Percentiles rank a stretch among this genome's conserved stretches.
These are phyloP conservation scores for Urocitellus parryii DNA, from an alignment of 2,113 vertebrate genomes.

Conservation along the genomic window DNA sequence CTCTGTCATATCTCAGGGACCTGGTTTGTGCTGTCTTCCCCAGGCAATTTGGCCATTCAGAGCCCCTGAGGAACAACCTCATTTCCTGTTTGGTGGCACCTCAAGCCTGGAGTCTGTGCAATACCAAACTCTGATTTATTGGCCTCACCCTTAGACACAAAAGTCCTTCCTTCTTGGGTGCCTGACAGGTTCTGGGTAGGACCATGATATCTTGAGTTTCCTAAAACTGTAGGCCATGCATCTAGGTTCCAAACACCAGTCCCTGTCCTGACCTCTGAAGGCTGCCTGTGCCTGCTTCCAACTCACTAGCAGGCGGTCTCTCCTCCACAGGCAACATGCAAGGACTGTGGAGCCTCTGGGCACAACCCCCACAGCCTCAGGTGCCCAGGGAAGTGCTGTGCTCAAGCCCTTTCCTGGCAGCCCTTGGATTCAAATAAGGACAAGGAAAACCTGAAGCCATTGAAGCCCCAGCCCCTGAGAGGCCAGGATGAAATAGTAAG, in stretches of 20 bases:
- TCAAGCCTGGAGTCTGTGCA: no score
- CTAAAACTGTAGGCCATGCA: fast-evolving
- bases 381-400: no score
- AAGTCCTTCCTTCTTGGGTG: background rate
- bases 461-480: no score
- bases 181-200: background rate
- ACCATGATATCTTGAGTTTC: background rate
- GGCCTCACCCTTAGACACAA: no score
- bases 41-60: fast-evolving
- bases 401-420: no score
- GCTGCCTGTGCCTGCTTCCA: fast-evolving
- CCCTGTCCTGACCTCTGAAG: fast-evolving
- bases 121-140: background rate
- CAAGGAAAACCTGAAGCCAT: no score
- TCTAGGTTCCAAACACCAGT: no score
- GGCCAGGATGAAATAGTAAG: no score
- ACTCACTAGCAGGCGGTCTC: fast-evolving
- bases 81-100: background rate
- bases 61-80: no score
- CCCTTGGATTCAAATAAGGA: no score
- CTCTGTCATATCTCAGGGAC: fast-evolving
- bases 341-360: no score
- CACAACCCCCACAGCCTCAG: no score
- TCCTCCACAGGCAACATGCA: background rate
- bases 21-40: fast-evolving